These are phyloP conservation scores for Dendropsophus ebraccatus DNA, from an alignment of 2,113 vertebrate genomes.

Conservation along the genomic window DNA sequence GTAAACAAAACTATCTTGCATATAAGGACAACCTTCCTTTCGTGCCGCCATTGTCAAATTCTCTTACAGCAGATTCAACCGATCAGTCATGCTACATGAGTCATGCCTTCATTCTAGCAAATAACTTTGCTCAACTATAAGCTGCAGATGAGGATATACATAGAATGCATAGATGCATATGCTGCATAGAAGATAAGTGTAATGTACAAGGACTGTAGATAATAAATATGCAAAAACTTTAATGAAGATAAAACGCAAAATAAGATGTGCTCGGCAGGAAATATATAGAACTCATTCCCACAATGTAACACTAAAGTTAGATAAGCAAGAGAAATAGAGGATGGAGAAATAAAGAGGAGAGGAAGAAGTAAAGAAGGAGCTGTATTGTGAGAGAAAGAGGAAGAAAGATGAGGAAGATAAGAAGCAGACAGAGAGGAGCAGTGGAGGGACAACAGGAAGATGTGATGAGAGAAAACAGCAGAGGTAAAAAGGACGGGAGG, in stretches of 20 bases:
- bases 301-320: conserved; percentile 8
- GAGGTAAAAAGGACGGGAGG: conserved; percentile 20
- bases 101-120: background rate
- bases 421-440: background rate
- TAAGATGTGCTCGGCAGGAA: background rate
- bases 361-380: conserved; percentile 48
- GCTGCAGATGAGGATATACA: background rate
- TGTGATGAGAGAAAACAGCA: conserved; percentile 43
- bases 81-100: background rate
- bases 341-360: background rate
- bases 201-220: background rate
- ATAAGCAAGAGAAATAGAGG: background rate
- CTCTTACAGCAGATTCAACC: background rate
- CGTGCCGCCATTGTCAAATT: background rate
- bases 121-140: background rate
- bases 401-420: conserved; percentile 39
- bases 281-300: background rate
- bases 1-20: background rate
- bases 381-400: background rate
- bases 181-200: background rate
- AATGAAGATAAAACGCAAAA: background rate
- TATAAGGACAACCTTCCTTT: background rate
- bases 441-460: conserved; percentile 38
- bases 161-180: background rate
- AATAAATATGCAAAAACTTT: background rate